A percentile compares a stretch with the other conserved stretches of the same genome.
Conservation (phyloP, 1,140 invertebrate species). For the Heterodera schachtii region DNA sequence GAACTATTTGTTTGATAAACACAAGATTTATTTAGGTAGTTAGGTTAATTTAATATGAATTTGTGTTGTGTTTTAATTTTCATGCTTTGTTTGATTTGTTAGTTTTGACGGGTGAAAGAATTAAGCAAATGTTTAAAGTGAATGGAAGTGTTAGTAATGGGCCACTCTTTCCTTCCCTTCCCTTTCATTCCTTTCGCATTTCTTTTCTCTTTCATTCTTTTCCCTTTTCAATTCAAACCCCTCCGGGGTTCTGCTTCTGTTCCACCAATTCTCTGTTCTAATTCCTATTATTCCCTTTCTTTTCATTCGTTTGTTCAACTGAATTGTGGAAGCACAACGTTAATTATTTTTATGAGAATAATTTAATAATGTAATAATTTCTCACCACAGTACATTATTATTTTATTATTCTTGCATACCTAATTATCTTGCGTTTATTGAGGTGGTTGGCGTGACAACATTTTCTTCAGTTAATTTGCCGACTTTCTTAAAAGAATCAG, state of each 20-base stretch:
- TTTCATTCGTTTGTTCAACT: neutral
- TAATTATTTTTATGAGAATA: slow-evolving; percentile 1
- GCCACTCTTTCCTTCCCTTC: neutral
- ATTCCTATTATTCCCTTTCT: neutral
- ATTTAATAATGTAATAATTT: neutral
- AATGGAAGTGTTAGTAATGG: neutral
- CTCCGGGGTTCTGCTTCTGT: neutral
- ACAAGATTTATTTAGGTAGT: no score
- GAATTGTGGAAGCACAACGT: neutral
- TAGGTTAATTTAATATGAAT: no score
- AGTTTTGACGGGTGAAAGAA: neutral
- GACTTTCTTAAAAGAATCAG: neutral
- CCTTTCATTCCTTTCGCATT: neutral
- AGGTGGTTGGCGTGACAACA: neutral
- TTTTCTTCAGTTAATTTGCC: neutral
- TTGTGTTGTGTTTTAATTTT: no score
- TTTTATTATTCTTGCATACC: no score
- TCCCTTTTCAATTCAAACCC: neutral
- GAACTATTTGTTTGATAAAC: no score
- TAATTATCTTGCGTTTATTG: neutral
- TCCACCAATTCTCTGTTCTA: neutral
- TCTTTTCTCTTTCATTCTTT: neutral
- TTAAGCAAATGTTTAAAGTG: neutral
- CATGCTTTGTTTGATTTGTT: no score
- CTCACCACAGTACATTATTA: neutral